Evolutionary conservation across 2,797 vertebrate species (phyloP).

Genomic region (Aquila chrysaetos): DNA sequence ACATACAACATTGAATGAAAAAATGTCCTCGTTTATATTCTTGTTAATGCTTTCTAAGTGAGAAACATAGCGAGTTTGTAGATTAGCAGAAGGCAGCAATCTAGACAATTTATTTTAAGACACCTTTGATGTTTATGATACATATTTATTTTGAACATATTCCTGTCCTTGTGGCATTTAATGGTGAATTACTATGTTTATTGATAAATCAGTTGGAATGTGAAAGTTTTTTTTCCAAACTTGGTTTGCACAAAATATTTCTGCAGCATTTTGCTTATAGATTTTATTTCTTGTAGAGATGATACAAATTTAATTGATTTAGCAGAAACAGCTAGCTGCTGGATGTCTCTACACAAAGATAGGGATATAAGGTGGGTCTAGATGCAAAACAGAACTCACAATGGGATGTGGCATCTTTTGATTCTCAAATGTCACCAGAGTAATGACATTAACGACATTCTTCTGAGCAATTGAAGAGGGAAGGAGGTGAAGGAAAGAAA

Average conservation of each 20-base stretch:
- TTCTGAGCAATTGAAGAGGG: not conserved
- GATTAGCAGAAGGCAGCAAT: not conserved
- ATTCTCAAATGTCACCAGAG: not conserved
- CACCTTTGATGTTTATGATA: not conserved
- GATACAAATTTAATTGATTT: not conserved
- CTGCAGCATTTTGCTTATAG: not conserved
- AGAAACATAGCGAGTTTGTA: not conserved
- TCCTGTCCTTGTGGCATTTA: not conserved
- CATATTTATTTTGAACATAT: not conserved
- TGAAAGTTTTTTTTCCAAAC: not conserved
- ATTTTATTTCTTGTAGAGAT: not conserved
- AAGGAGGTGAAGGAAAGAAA: not conserved
- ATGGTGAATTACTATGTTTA: not conserved
- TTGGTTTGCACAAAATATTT: not conserved
- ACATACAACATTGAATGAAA: not conserved
- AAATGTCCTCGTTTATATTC: not conserved
- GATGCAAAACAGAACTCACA: not conserved
- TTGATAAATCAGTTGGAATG: not conserved
- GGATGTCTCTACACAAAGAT: not conserved
- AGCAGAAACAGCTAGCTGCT: not conserved
- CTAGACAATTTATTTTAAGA: not conserved
- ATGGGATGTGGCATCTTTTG: not conserved
- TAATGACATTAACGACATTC: not conserved
- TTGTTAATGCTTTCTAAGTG: not conserved
- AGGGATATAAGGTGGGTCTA: not conserved